Conservation (phyloP, 37 sponge, comb jelly and placozoan genomes). For the Petrosia ficiformis region DNA sequence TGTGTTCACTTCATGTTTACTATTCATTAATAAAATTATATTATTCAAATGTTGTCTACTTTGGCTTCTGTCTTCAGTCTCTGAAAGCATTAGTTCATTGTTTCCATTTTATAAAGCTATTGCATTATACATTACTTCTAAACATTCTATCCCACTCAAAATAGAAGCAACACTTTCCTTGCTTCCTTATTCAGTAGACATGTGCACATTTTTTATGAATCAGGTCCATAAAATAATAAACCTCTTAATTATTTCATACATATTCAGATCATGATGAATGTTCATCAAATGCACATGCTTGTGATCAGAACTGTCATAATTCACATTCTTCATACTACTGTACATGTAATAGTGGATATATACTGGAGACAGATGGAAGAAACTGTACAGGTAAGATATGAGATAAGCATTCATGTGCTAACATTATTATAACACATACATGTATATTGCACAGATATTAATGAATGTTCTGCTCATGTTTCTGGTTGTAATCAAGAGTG, state of each 20-base stretch:
- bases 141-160: too few relatives aligned
- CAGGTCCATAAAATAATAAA: background rate
- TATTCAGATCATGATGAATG: slow-evolving; percentile 47
- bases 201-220: too few relatives aligned
- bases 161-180: too few relatives aligned
- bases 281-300: slow-evolving; percentile 13
- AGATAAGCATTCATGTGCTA: background rate
- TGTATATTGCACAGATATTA: slow-evolving; percentile 11
- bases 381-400: slow-evolving; percentile 18
- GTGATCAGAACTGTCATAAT: slow-evolving; percentile 27
- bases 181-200: too few relatives aligned
- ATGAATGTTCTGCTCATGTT: slow-evolving; percentile 32
- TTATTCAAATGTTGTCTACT: too few relatives aligned
- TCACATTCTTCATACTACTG: slow-evolving; percentile 24
- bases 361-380: slow-evolving; percentile 9
- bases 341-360: slow-evolving; percentile 26
- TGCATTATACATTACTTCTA: too few relatives aligned
- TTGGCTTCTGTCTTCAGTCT: too few relatives aligned
- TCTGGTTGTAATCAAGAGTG: slow-evolving; percentile 31
- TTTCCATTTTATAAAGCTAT: too few relatives aligned
- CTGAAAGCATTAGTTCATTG: too few relatives aligned
- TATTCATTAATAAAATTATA: too few relatives aligned
- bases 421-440: background rate
- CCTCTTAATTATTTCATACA: background rate
- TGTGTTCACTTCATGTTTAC: background rate